Base-by-base conservation (phyloP, 37 sponge, comb jelly and placozoan genomes). In the Hormiphora californensis region DNA sequence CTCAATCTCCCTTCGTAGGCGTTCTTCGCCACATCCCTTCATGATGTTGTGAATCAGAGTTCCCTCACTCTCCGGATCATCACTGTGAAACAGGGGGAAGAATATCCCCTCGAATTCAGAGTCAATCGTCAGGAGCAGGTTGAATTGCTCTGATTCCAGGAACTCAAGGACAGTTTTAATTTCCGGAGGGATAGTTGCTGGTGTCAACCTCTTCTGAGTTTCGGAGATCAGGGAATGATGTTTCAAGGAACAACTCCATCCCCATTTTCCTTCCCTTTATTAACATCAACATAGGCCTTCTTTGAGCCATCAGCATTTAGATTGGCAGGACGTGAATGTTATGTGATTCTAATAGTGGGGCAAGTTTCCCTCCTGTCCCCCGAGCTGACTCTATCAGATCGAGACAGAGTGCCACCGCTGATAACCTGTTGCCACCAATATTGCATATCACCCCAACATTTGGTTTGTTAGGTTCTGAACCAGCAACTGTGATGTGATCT, bases 91-190 rank as follows among this genome's bases (percentile, higher is more conserved):
- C 15, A 65, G 37, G 8, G 67, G 67, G 17, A 65, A 65, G 1
- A 38, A 36, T 21, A 65, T 2, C 12, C 67, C 37, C 11, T 17
- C 35, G 4, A 3, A 15, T 30, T 21, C 12, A 7, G 34, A 35
- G 9, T 38, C 67, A 1, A 65, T 32, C 37, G 35, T 28, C 1
- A 65, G 3, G 5, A 65, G 38, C 28, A 38, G 11, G 3, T 65
- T 35, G 67, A 65, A 65, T 1, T 65, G 37, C 17, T 65, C 67
- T 65, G 32, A 7, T 19, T 65, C 67, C 34, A 65, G 37, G 67
- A 65, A 65, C 32, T 65, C 37, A 65, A 65, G 3, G 3, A 65
- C 37, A 11, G 67, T 36, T 30, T 65, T 65, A 7, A 65, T 38
- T 65, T 65, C 67, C 12, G 67, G 67, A 30, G 34, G 37, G 1